These are phyloP conservation scores for Apostichopus californicus DNA, from an alignment of 35 echinoderm and acorn worm species.

Conservation along the genomic window DNA sequence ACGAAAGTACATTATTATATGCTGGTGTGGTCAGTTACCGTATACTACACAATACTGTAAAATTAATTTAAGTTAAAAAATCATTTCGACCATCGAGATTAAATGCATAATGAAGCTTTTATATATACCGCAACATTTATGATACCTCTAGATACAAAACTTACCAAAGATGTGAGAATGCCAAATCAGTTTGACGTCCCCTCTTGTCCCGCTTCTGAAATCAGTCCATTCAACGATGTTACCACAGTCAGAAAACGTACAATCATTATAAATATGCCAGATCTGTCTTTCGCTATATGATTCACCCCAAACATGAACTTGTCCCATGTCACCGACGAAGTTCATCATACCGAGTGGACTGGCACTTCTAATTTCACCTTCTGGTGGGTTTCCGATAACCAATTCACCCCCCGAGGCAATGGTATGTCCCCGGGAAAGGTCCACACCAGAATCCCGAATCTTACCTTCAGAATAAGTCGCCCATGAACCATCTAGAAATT, in stretches of 20 bases:
- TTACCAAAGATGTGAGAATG: constrained; percentile 84
- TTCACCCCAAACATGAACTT: constrained; percentile 79
- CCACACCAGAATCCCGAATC: constrained; percentile 6
- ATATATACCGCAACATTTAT: neutral
- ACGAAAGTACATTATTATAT: neutral
- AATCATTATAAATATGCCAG: constrained; percentile 66
- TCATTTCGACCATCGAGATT: too few relatives aligned
- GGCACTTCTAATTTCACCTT: neutral
- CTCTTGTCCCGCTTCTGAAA: constrained; percentile 89
- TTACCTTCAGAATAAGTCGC: constrained; percentile 59
- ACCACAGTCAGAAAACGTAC: constrained; percentile 90
- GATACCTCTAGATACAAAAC: neutral
- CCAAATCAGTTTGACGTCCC: constrained; percentile 79
- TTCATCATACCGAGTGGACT: constrained; percentile 22
- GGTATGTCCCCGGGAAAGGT: neutral
- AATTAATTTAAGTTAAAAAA: too few relatives aligned
- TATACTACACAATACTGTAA: too few relatives aligned
- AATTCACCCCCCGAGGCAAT: constrained; percentile 41
- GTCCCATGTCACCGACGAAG: constrained; percentile 76
- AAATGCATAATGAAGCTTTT: too few relatives aligned
- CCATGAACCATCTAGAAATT: constrained; percentile 70
- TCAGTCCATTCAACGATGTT: constrained; percentile 87
- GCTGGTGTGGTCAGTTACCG: too few relatives aligned
- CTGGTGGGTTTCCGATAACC: constrained; percentile 30
- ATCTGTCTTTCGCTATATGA: constrained; percentile 56